Evolutionary conservation across 2,888 invertebrate species (phyloP), one percentile per base, ranked within the genome.

Genomic region (Drosophila anomalata): DNA sequence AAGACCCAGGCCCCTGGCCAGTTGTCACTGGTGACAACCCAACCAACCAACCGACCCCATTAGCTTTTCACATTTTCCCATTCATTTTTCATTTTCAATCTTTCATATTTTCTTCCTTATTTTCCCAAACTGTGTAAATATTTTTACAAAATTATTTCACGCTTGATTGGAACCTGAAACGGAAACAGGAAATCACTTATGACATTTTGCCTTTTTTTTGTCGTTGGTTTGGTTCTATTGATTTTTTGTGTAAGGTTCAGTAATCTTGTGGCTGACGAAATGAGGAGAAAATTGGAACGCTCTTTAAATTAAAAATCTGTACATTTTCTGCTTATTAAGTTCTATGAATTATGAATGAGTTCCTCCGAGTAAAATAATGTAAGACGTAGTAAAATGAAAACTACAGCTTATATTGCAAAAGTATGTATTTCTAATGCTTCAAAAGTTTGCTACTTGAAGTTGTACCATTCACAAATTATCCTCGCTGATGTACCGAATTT

Each of bases 101-200:
- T 39, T 59, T 53, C 52, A 59, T 67, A 39, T 55, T 53, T 60
- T 44, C 14, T 56, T 51, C 26, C 52, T 58, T 24, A 52, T 31
- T 36, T 24, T 12, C 42, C 65, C 53, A 60, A 61, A 29, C 51
- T 85, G 87, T 77, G 88, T 82, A 87, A 87, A 83, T 83, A 83
- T 83, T 88, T 83, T 86, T 69, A 66, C 78, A 88, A 83, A 70
- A 83, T 83, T 86, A 87, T 83, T 87, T 83, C 55, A 79, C 88
- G 88, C 84, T 76, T 83, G 88, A 86, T 54, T 77, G 79, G 77
- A 76, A 57, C 61, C 67, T 76, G 73, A 76, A 81, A 68, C 88
- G 86, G 86, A 58, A 73, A 65, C 84, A 33, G 87, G 82, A 83
- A 83, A 83, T 86, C 86, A 83, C 88, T 83, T 83, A 86, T 83